Evolutionary conservation across 1,140 invertebrate genomes (phyloP), one percentile per base, ranked within the genome.

Genomic region (Prorops nasuta): DNA sequence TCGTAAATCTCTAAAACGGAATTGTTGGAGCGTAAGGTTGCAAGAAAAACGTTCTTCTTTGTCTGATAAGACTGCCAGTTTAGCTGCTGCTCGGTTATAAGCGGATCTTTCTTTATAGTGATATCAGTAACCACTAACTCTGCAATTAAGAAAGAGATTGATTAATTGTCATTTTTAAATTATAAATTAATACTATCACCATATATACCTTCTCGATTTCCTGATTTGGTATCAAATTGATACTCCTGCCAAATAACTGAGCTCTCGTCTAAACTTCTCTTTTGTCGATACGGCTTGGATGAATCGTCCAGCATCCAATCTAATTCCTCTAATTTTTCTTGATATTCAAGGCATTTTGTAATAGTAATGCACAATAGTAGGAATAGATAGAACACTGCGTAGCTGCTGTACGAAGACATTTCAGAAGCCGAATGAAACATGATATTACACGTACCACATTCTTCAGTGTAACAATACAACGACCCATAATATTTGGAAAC

Each of bases 171-270:
- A 28, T 28, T 28, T 28, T 28, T 4, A 6, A 28, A 6, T 28
- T 28, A 6, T 28, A 10, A 42, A 48, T 28, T 0, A 8, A 14
- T 24, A 40, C n/a, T n/a, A n/a, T n/a, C n/a, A n/a, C n/a, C n/a
- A n/a, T n/a, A n/a, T 24, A 58, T 21, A 69, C 69, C 69, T 54
- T 71, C 67, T 24, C 66, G 56, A 49, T 71, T 68, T 19, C 65
- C 58, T 37, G 47, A 49, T 2, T 55, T 64, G 3, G 43, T 64
- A 16, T 44, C 47, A 17, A 67, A 65, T 49, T 63, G 53, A 12
- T 71, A 65, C 2, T 64, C 40, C 18, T 61, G 42, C 68, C 65
- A 71, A 18, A 62, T 56, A 39, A 42, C 41, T 3, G 47, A 16
- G 22, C 48, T 31, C 17, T 37, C 22, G 7, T 55, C 47, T 2